Base-by-base conservation (phyloP, 30 jellyfish, hydroid and myxozoan genomes). In the Sanderia malayensis region DNA sequence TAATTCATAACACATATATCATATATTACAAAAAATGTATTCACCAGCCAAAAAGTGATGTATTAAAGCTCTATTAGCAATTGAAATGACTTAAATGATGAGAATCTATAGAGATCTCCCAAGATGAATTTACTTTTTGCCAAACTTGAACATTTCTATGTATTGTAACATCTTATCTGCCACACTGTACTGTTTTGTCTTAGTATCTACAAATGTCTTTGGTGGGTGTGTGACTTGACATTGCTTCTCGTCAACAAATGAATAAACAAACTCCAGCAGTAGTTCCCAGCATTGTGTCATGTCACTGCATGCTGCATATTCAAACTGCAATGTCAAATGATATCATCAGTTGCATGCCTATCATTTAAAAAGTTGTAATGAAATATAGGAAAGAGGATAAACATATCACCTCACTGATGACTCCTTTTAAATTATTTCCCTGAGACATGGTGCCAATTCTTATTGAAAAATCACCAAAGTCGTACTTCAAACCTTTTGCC, bases 401-500 rank as follows among this genome's bases (percentile, higher is more conserved):
- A 37, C 52, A 37, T 37, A 37, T 6, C 52, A 87, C 96, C 96
- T 87, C 96, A n/a, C 37, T 28, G 23, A 87, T 73, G 0, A 87
- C 49, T 22, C 96, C 96, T 31, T 68, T 61, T 37, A 87, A 70
- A 34, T 73, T 87, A 32, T 79, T 77, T 21, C 94, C 96, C 71
- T 87, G 96, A 6, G 87, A 60, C 41, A 87, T 74, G 58, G 65
- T 87, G 9, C 96, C 96, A 79, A 87, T 49, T 58, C 70, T 79
- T 63, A 87, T 80, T 37, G 67, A 58, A 49, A 87, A 87, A 62
- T 87, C 96, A n/a, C 96, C 96, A 68, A 68, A 71, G 23, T 64
- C 89, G 57, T 68, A 87, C 27, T 66, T 65, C 18, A 84, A 45
- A 0, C 96, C 96, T 66, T 80, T 70, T 34, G 90, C 96, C 96